Evolutionary conservation across 2,113 vertebrate species (phyloP), one percentile per base, ranked within the genome.

Genomic region (Hypocryptadius cinnamomeus): DNA sequence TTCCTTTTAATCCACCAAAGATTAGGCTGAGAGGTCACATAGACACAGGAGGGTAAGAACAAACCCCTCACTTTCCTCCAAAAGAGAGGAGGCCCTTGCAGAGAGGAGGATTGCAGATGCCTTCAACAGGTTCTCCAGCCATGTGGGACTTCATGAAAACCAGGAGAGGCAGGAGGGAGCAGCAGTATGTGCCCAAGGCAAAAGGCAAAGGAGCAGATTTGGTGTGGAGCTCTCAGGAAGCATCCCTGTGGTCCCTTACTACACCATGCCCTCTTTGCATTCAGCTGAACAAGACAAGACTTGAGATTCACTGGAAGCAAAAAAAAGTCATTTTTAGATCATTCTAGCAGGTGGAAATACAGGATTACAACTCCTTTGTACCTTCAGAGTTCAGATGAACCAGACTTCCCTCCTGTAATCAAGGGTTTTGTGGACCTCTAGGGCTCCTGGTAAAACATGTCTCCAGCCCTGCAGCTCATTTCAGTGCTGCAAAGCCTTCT

Each of bases 401-500:
- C 16, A 83, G 39, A 54, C 19, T 65, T 85, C 23, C 63, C 33
- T 69, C 33, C 51, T 56, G 69, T 72, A 53, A 79, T 72, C 28
- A 88, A 61, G 70, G 56, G 56, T 5, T 78, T 53, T 92, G 83
- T 33, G 65, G 65, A 79, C 16, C 39, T 77, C 56, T 59, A 13
- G 37, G 65, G n/a, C 56, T 84, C 42, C 35, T 6, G 31, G 68
- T 15, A 54, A 63, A 76, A 56, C 9, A 3, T 1, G 6, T 71
- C 45, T 28, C 40, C 56, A 93, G 56, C 47, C 40, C 56, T 44
- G 60, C 39, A 80, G 85, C 68, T 85, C 6, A 1, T 65, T 83
- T 82, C 33, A 20, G 85, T 33, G 68, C 72, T 40, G 83, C 57
- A 76, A 93, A 90, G 45, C 45, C 59, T 48, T 91, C 68, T 73